Conservation (phyloP, 1,140 invertebrate genomes). For the Drosophila pectinifera region DNA sequence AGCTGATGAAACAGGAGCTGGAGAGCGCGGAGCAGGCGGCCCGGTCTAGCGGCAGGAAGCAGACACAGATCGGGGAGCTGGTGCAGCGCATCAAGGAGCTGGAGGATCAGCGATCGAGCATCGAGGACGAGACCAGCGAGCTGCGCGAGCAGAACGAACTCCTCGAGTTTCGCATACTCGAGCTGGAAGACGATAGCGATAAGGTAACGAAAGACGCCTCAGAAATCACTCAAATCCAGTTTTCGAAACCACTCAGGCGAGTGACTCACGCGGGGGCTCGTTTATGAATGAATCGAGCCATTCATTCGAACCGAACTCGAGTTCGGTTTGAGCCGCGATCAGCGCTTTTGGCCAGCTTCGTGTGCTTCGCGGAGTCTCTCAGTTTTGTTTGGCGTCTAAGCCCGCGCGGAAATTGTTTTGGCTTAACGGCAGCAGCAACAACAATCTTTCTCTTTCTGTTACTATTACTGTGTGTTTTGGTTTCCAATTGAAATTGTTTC, state of each 20-base stretch:
- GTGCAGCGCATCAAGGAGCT: slow-evolving; percentile 74
- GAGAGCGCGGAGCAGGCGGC: slow-evolving; percentile 67
- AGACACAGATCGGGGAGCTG: slow-evolving; percentile 65
- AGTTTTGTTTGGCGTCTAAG: slow-evolving; percentile 58
- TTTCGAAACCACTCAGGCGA: slow-evolving; percentile 48
- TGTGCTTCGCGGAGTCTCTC: slow-evolving; percentile 27
- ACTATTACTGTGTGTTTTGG: slow-evolving; percentile 11
- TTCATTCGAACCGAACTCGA: slow-evolving; percentile 20
- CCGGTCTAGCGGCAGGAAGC: slow-evolving; percentile 58
- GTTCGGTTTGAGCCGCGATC: slow-evolving; percentile 23
- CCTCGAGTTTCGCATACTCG: slow-evolving; percentile 86
- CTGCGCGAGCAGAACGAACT: slow-evolving; percentile 86
- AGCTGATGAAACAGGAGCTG: slow-evolving; percentile 81
- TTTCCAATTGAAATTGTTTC: slow-evolving; percentile 51
- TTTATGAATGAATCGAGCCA: slow-evolving; percentile 77
- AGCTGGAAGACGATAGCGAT: slow-evolving; percentile 85
- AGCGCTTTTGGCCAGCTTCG: slow-evolving; percentile 34
- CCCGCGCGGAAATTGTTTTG: slow-evolving; percentile 74
- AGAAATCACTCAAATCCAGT: slow-evolving; percentile 57
- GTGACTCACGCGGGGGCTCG: slow-evolving; percentile 24
- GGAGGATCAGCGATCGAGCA: slow-evolving; percentile 83
- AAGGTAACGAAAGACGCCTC: slow-evolving; percentile 60
- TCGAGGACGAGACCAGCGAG: slow-evolving; percentile 85
- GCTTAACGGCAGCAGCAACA: slow-evolving; percentile 61
- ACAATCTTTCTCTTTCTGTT: slow-evolving; percentile 32